A percentile compares a stretch with the other conserved stretches of the same genome.
phyloP scores from a whole-genome alignment of 2,888 invertebrate species.

The Phaedon cochleariae region DNA sequence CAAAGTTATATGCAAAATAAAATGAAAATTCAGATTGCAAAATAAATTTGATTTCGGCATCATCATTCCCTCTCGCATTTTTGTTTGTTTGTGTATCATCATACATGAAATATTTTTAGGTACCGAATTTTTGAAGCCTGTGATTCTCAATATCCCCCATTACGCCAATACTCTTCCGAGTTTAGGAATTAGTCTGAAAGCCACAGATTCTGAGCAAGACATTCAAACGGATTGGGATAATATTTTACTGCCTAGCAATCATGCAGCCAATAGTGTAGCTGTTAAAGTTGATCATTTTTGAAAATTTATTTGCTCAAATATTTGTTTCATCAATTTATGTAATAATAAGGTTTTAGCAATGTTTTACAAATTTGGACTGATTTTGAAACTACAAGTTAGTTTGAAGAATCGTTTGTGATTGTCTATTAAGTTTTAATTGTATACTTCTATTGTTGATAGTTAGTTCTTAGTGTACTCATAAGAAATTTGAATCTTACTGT shows the following conservation, averaged over 20 bases:
- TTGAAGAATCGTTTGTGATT: slow-evolving; percentile 25
- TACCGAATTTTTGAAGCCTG: slow-evolving; percentile 86
- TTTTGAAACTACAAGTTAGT: slow-evolving; percentile 18
- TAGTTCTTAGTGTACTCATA: slow-evolving; percentile 11
- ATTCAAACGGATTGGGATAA: slow-evolving; percentile 87
- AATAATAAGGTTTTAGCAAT: not conserved
- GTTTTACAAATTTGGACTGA: slow-evolving; percentile 24
- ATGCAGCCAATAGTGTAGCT: slow-evolving; percentile 86
- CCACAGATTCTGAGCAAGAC: slow-evolving; percentile 84
- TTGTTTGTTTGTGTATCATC: no score
- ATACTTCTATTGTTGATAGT: slow-evolving; percentile 15
- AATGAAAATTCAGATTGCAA: no score
- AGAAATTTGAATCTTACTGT: slow-evolving; percentile 13
- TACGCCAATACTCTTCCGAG: slow-evolving; percentile 82
- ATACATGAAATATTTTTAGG: no score
- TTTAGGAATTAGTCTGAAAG: slow-evolving; percentile 79
- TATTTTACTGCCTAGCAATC: slow-evolving; percentile 82
- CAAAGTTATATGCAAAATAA: no score
- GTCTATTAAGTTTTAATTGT: slow-evolving; percentile 17
- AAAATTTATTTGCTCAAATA: slow-evolving; percentile 33
- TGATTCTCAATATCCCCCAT: slow-evolving; percentile 91
- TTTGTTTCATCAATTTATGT: not conserved
- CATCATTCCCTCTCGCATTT: no score
- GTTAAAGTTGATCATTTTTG: slow-evolving; percentile 93
- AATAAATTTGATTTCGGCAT: no score